Evolutionary conservation across 2,888 invertebrate genomes (phyloP).

Genomic region (Ramazzottius varieornatus): DNA sequence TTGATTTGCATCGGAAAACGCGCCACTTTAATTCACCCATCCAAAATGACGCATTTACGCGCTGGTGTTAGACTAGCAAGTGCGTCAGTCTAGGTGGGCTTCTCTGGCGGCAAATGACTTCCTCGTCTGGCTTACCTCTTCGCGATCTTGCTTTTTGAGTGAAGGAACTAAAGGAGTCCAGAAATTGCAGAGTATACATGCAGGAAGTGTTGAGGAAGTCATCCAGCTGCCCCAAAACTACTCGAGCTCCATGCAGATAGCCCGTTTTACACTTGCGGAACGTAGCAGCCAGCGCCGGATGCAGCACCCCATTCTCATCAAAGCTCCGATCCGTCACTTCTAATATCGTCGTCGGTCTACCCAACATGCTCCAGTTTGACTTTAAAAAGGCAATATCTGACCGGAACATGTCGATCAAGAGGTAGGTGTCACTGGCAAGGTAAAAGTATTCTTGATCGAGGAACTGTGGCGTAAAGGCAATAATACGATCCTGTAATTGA

Average conservation of each 20-base stretch:
- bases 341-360: slow-evolving; percentile 74
- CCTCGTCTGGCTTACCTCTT: too few species aligned
- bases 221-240: slow-evolving; percentile 70
- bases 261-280: slow-evolving; percentile 94
- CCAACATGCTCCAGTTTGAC: slow-evolving; percentile 90
- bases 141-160: too few species aligned
- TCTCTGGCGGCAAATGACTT: neutral
- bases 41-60: too few species aligned
- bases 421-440: slow-evolving; percentile 87
- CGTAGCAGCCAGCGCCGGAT: slow-evolving; percentile 78
- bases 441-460: slow-evolving; percentile 92
- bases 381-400: slow-evolving; percentile 91
- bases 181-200: slow-evolving; percentile 78
- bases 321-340: slow-evolving; percentile 48
- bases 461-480: slow-evolving; percentile 95
- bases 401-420: slow-evolving; percentile 89
- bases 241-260: slow-evolving; percentile 87
- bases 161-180: slow-evolving; percentile 34
- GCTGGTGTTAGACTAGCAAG: neutral
- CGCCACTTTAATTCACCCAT: too few species aligned
- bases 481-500: slow-evolving; percentile 72
- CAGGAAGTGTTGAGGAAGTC: slow-evolving; percentile 93
- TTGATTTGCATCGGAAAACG: too few species aligned
- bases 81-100: neutral
- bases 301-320: slow-evolving; percentile 72